phyloP scores from a whole-genome alignment of 2,797 vertebrate species.

The Amazona finschi region DNA sequence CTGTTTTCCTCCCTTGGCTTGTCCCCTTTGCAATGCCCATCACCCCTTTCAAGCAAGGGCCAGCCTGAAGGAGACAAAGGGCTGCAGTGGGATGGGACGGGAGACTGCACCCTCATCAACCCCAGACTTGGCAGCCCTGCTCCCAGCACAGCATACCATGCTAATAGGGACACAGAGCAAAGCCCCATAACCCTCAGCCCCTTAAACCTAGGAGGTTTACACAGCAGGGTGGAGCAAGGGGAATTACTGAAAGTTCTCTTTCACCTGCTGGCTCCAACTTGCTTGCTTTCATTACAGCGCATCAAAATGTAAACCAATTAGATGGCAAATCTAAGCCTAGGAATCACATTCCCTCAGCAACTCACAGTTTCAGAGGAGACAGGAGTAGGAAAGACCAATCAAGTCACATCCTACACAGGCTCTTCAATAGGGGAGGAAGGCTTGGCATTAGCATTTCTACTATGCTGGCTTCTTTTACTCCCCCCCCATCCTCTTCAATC shows the following conservation, averaged over 20 bases:
- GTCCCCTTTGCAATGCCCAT: background rate
- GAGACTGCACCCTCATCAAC: background rate
- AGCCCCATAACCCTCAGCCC: background rate
- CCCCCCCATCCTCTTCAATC: background rate
- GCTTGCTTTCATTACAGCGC: background rate
- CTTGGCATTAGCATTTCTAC: background rate
- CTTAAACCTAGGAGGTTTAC: background rate
- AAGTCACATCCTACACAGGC: background rate
- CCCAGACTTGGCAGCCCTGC: background rate
- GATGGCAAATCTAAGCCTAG: background rate
- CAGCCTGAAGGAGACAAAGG: background rate
- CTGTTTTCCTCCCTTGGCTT: background rate
- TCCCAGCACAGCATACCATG: fast-evolving
- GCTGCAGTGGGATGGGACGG: background rate
- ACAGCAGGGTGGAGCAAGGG: background rate
- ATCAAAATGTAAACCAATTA: background rate
- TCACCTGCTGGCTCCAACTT: background rate
- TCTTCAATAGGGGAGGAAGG: background rate
- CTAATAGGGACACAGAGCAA: background rate
- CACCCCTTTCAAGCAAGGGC: background rate
- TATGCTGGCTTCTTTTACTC: background rate
- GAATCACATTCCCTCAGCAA: background rate
- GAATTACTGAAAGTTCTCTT: background rate
- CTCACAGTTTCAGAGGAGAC: background rate
- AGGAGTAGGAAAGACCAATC: background rate